These are phyloP conservation scores for Lagorchestes hirsutus DNA, from an alignment of 2,797 vertebrate genomes.

Conservation along the genomic window DNA sequence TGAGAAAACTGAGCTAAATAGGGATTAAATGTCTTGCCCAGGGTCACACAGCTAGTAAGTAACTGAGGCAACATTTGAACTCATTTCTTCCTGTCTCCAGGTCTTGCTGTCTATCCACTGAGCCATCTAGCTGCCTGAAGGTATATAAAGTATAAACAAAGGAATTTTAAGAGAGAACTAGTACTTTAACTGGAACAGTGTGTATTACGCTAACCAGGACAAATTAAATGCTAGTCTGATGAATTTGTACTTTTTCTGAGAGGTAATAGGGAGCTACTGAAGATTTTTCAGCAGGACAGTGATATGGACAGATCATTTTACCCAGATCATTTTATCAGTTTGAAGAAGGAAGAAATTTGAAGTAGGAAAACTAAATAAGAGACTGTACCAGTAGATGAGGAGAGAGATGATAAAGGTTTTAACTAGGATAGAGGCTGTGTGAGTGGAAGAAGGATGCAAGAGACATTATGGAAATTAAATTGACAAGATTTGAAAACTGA, in stretches of 20 bases:
- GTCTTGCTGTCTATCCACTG: background rate
- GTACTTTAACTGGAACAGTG: background rate
- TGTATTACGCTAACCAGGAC: background rate
- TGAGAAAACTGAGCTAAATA: background rate
- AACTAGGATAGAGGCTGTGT: background rate
- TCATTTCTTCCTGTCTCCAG: background rate
- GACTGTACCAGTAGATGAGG: background rate
- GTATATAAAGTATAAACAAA: slow-evolving; percentile 1
- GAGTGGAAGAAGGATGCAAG: background rate
- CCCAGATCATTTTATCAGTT: background rate
- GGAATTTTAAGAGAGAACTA: background rate
- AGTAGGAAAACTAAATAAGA: background rate
- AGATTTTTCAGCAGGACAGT: background rate
- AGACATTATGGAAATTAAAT: background rate
- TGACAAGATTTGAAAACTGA: background rate
- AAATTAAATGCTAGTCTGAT: background rate
- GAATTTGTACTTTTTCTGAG: background rate
- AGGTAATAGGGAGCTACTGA: background rate
- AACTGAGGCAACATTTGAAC: background rate
- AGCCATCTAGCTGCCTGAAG: background rate
- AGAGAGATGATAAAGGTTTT: background rate
- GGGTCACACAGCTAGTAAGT: background rate
- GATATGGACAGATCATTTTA: background rate
- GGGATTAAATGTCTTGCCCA: background rate
- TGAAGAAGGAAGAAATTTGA: background rate